Evolutionary conservation across 1,140 invertebrate genomes (phyloP), one percentile per base, ranked within the genome.

Genomic region (Cylas formicarius): DNA sequence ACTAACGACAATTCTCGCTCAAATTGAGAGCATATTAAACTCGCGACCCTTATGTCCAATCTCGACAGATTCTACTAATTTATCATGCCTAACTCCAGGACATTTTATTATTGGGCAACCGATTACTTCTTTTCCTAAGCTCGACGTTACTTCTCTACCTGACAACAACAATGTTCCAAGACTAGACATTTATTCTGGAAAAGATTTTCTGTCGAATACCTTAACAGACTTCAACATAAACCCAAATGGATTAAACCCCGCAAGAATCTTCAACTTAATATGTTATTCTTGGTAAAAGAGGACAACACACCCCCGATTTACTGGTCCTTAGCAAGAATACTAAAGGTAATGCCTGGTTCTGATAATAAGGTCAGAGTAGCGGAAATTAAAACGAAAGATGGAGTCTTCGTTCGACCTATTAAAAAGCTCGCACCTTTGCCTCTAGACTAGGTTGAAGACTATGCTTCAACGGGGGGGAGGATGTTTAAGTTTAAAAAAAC

Each of bases 61-160:
- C 11, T 47, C 44, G 7, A 28, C 36, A 22, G 54, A 57, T 43
- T 48, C 48, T 4, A 3, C 37, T 10, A 58, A 62, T 29, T 16
- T 39, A 3, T 32, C 41, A 14, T 48, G 48, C 13, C 20, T 63
- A 11, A 59, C 60, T 10, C 58, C 65, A 10, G 58, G 54, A 5
- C 63, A 67, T n/a, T 65, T 65, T 40, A 20, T 66, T 17, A 61
- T 53, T 24, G 60, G 59, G 6, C 27, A 34, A 3, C 54, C 59
- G 0, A 24, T 63, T 10, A 53, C 44, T 2, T n/a, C 45, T 2
- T 13, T 57, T 21, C 46, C 55, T n/a, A 60, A 66, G 28, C 14
- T 13, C 18, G 29, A 23, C 27, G 11, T 35, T 40, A 24, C 20
- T 4, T n/a, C n/a, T n/a, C n/a, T n/a, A n/a, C n/a, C n/a, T n/a